Evolutionary conservation across 2,888 invertebrate genomes (phyloP).

Genomic region (Spisula solida): DNA sequence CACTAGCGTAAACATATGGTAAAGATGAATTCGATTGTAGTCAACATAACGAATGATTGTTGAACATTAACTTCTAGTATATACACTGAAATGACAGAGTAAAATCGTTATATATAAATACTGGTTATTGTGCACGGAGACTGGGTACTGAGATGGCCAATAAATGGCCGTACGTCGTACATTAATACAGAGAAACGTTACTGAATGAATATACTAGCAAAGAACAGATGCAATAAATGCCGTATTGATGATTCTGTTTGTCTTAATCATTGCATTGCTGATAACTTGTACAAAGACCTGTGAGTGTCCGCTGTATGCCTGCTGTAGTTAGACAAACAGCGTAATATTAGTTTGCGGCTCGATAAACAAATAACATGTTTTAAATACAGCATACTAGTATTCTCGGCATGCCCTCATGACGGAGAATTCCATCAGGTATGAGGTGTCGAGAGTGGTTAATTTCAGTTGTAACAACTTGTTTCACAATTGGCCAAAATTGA

Average conservation of each 20-base stretch:
- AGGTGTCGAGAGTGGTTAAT: no score
- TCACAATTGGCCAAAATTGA: no score
- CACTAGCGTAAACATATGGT: slow-evolving; percentile 4
- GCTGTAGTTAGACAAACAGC: no score
- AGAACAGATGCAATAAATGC: neutral
- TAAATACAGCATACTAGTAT: no score
- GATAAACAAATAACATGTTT: no score
- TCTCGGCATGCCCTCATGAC: no score
- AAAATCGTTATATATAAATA: neutral
- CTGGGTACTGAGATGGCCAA: neutral
- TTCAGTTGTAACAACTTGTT: no score
- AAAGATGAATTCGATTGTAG: slow-evolving; percentile 1
- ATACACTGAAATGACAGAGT: neutral
- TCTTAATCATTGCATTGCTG: no score
- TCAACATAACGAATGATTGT: slow-evolving; percentile 4
- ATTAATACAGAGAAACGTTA: neutral
- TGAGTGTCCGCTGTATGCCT: no score
- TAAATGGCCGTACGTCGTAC: neutral
- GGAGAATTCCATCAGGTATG: no score
- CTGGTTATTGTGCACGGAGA: neutral
- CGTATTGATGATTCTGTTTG: neutral
- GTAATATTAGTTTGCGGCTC: no score
- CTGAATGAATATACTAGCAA: neutral
- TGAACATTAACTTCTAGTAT: neutral
- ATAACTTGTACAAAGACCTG: no score